A percentile compares a stretch with the other conserved stretches of the same genome.
These are phyloP conservation scores for Cassiopea xamachana DNA, from an alignment of 30 jellyfish, hydroid and myxozoan genomes.

Conservation along the genomic window DNA sequence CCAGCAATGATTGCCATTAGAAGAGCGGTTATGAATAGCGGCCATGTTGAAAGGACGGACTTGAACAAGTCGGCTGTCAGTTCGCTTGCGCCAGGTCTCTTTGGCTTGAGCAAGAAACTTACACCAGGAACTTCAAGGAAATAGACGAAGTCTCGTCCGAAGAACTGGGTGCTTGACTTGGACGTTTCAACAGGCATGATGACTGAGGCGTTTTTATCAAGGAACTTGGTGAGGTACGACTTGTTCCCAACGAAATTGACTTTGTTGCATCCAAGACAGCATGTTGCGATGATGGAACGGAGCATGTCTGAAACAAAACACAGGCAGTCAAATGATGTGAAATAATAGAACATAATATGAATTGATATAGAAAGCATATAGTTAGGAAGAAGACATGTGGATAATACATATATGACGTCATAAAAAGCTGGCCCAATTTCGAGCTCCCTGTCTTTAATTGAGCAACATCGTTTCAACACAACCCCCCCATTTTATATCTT, in stretches of 20 bases:
- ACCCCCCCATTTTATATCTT: no score
- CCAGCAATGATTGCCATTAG: slow-evolving; percentile 91
- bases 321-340: neutral
- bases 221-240: slow-evolving; percentile 59
- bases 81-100: slow-evolving; percentile 64
- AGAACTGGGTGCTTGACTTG: slow-evolving; percentile 65
- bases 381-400: no score
- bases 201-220: slow-evolving; percentile 34
- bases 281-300: slow-evolving; percentile 66
- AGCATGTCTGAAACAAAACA: slow-evolving; percentile 64
- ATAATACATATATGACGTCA: no score
- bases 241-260: slow-evolving; percentile 73
- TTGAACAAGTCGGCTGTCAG: slow-evolving; percentile 76
- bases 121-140: slow-evolving; percentile 79
- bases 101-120: slow-evolving; percentile 65
- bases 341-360: no score
- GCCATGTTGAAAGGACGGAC: slow-evolving; percentile 88
- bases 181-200: slow-evolving; percentile 87
- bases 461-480: no score
- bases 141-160: slow-evolving; percentile 66
- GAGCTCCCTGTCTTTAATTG: no score
- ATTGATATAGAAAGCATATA: no score
- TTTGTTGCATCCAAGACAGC: slow-evolving; percentile 86
- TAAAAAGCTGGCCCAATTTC: no score
- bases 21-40: slow-evolving; percentile 79